Evolutionary conservation across 1,140 invertebrate genomes (phyloP).

Genomic region (Calephelis virginiensis): DNA sequence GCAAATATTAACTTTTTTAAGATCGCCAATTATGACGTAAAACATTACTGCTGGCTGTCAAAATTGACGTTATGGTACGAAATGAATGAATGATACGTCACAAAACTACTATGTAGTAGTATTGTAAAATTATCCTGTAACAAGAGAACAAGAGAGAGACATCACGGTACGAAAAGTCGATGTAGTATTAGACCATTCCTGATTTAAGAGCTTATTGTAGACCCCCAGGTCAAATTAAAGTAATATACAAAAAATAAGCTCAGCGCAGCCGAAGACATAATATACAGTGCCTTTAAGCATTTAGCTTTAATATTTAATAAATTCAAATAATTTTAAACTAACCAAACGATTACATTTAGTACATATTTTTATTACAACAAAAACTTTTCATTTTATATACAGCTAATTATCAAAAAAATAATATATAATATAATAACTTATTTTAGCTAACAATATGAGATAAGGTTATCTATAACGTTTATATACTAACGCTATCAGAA

Average conservation of each 20-base stretch:
- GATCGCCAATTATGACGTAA: too few species aligned
- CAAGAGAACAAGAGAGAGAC: too few species aligned
- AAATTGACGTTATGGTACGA: too few species aligned
- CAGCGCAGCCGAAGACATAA: constrained; percentile 1
- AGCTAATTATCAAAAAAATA: constrained; percentile 44
- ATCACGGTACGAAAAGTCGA: too few species aligned
- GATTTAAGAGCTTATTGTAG: too few species aligned
- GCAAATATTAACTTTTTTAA: too few species aligned
- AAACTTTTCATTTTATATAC: constrained; percentile 42
- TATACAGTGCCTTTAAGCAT: constrained; percentile 4
- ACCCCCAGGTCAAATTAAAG: too few species aligned
- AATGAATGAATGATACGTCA: too few species aligned
- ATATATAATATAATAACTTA: constrained; percentile 46
- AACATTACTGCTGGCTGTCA: too few species aligned
- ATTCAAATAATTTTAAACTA: constrained; percentile 14
- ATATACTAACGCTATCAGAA: constrained; percentile 57
- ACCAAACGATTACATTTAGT: constrained; percentile 19
- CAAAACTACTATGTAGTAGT: too few species aligned
- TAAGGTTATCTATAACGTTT: constrained; percentile 62
- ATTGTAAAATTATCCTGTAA: too few species aligned
- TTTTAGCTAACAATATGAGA: constrained; percentile 66
- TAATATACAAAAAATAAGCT: background rate
- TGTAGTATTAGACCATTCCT: too few species aligned
- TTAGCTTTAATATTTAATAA: constrained; percentile 6
- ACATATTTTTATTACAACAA: constrained; percentile 19